Evolutionary conservation across 2,797 vertebrate genomes (phyloP), one percentile per base, ranked within the genome.

Genomic region (Echiichthys vipera): DNA sequence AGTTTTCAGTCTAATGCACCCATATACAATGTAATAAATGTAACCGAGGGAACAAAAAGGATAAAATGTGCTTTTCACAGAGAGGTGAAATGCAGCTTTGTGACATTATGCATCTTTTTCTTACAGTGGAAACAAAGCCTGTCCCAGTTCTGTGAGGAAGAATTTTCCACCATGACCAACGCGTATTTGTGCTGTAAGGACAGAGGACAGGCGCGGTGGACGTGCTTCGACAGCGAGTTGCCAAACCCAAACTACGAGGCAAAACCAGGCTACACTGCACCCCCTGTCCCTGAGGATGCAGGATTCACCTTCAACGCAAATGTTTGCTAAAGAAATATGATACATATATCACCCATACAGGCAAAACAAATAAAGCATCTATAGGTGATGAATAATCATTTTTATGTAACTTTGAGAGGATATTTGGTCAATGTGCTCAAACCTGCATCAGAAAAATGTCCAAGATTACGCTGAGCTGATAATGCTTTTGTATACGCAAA

Each of bases 101-200:
- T 27, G 43, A 45, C 30, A 34, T 12, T 22, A 5, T 5, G 1
- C n/a, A 4, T n/a, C 0, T 55, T 50, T 56, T 54, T 29, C 59
- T 45, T 46, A 2, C 77, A 94, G 94, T 95, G 93, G 93, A 64
- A 76, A 81, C 68, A 86, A 53, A 77, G 86, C 5, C 73, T 95
- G n/a, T 54, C 74, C n/a, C 10, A 63, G 29, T 94, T 92, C 88
- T 95, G 94, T 59, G 22, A 6, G 2, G 91, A 92, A 0, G 93
- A 94, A 32, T 81, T 29, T 5, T 30, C 73, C 40, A 86, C 77
- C 29, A 94, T 56, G 90, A 91, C 89, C 0, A 0, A 1, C 0
- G 17, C 68, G 0, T 88, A 89, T 2, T 27, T 70, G 40, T 94
- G 93, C 83, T 94, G 93, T 32, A 14, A 18, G 3, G 2, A 36